Conservation (phyloP, 2,888 invertebrate genomes). For the Aethes cnicana region DNA sequence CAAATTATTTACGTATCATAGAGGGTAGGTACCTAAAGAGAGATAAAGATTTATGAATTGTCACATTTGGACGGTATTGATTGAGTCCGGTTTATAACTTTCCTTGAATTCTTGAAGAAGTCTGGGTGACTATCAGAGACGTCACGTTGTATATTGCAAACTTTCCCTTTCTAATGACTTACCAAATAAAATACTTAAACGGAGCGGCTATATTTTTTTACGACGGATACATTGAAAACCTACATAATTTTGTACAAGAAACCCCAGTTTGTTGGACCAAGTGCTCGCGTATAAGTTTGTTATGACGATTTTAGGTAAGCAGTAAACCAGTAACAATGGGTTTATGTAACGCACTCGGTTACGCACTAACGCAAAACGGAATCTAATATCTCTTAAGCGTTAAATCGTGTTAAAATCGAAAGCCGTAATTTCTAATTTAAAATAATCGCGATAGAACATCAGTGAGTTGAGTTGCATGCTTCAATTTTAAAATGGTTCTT, state of each 20-base stretch:
- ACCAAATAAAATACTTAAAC: not conserved
- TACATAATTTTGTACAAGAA: conserved; percentile 23
- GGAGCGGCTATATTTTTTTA: not conserved
- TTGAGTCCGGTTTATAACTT: no score
- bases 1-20: no score
- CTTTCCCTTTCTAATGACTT: conserved; percentile 14
- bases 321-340: conserved; percentile 50
- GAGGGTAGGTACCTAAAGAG: no score
- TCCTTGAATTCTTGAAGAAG: no score
- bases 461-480: conserved; percentile 2
- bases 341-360: conserved; percentile 62
- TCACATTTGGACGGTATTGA: no score
- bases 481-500: not conserved
- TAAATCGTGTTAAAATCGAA: conserved; percentile 42
- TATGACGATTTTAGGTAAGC: conserved; percentile 47
- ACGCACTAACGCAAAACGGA: conserved; percentile 50
- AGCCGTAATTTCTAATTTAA: conserved; percentile 23
- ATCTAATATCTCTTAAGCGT: conserved; percentile 57
- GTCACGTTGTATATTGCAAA: not conserved
- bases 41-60: no score
- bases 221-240: conserved; percentile 13
- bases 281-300: conserved; percentile 43
- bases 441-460: conserved; percentile 1
- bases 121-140: no score
- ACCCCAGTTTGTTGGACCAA: conserved; percentile 26